These are phyloP conservation scores for Thymelicus sylvestris DNA, from an alignment of 2,888 invertebrate species.

Conservation along the genomic window DNA sequence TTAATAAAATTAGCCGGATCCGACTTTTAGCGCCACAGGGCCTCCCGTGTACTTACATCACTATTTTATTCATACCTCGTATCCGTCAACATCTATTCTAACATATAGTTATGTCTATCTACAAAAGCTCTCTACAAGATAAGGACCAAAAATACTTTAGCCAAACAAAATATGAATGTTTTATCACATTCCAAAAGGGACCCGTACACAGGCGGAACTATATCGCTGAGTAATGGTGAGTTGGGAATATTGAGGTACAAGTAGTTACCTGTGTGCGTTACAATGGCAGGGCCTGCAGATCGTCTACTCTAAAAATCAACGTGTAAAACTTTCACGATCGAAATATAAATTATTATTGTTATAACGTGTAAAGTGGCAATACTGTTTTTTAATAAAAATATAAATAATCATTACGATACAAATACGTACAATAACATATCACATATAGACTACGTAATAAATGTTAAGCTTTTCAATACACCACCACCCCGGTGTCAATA, in stretches of 20 bases:
- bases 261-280: not conserved
- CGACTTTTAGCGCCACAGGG: too few relatives aligned
- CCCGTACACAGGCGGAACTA: not conserved
- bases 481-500: too few relatives aligned
- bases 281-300: not conserved
- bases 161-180: not conserved
- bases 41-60: too few relatives aligned
- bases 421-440: too few relatives aligned
- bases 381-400: too few relatives aligned
- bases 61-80: too few relatives aligned
- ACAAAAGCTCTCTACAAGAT: not conserved
- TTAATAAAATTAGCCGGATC: too few relatives aligned
- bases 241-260: not conserved
- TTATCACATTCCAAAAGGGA: not conserved
- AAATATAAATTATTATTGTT: not conserved
- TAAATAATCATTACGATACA: too few relatives aligned
- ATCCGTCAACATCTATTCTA: not conserved
- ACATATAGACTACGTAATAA: too few relatives aligned
- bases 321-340: too few relatives aligned
- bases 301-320: too few relatives aligned
- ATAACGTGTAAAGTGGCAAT: not conserved
- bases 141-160: not conserved
- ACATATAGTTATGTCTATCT: not conserved
- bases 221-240: not conserved
- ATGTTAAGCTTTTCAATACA: too few relatives aligned